A percentile compares a stretch with the other conserved stretches of the same genome.
Evolutionary conservation across 2,888 invertebrate genomes (phyloP).

Genomic region (Nasonia oneida): DNA sequence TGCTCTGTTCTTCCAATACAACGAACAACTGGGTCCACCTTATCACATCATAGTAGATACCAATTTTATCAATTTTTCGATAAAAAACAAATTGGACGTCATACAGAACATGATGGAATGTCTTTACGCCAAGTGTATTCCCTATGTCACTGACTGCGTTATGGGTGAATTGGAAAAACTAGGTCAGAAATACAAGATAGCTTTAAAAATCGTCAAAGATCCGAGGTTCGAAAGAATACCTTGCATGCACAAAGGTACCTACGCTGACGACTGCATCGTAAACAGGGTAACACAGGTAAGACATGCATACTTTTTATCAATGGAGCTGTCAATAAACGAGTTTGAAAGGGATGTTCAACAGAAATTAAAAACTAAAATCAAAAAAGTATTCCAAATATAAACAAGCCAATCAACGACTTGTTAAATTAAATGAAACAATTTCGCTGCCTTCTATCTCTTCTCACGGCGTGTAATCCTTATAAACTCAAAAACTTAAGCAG

Average conservation of each 20-base stretch:
- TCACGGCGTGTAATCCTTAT: background rate
- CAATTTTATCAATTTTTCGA: conserved; percentile 99
- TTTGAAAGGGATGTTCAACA: too few relatives aligned
- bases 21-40: conserved; percentile 98
- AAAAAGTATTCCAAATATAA: background rate
- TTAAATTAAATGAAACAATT: background rate
- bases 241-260: conserved; percentile 98
- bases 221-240: conserved; percentile 94
- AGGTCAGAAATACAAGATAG: conserved; percentile 96
- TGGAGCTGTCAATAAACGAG: too few relatives aligned
- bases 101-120: conserved; percentile 99
- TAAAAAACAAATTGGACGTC: conserved; percentile 98
- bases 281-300: conserved; percentile 92
- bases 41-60: conserved; percentile 98
- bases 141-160: conserved; percentile 99
- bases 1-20: conserved; percentile 98
- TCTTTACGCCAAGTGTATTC: conserved; percentile 98
- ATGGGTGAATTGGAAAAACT: conserved; percentile 98
- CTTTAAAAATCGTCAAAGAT: conserved; percentile 96
- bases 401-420: background rate
- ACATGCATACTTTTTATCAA: background rate
- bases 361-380: too few relatives aligned
- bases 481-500: background rate
- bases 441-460: background rate
- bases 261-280: conserved; percentile 99